Evolutionary conservation across 2,797 vertebrate genomes (phyloP).

Genomic region (Hyperoplus immaculatus): DNA sequence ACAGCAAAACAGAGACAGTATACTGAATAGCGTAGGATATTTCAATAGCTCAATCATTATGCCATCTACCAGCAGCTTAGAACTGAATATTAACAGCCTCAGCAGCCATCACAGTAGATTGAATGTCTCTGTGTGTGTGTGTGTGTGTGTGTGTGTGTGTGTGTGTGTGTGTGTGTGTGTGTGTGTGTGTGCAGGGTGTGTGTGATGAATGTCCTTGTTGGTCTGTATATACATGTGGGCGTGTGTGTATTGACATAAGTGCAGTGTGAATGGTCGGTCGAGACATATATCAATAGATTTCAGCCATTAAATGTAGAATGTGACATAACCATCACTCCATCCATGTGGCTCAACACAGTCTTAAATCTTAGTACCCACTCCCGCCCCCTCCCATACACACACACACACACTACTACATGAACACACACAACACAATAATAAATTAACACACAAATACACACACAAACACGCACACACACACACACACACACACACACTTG

Average conservation of each 20-base stretch:
- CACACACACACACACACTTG: not conserved
- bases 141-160: conserved; percentile 7
- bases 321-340: conserved; percentile 27
- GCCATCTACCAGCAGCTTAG: conserved; percentile 57
- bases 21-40: conserved; percentile 42
- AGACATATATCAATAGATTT: conserved; percentile 44
- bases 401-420: not conserved
- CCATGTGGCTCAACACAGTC: not conserved
- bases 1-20: not conserved
- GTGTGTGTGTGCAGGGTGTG: not conserved
- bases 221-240: conserved; percentile 9
- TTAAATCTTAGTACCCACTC: conserved; percentile 26
- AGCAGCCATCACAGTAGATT: conserved; percentile 40
- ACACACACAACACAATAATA: not conserved
- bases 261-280: conserved; percentile 32
- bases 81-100: conserved; percentile 57
- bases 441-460: not conserved
- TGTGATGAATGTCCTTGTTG: conserved; percentile 27
- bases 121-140: conserved; percentile 17
- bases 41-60: conserved; percentile 65
- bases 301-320: conserved; percentile 33
- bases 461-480: not conserved
- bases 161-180: not conserved
- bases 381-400: not conserved
- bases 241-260: conserved; percentile 22